phyloP scores from a whole-genome alignment of 2,113 vertebrate genomes.

The Anser brachyrhynchus region DNA sequence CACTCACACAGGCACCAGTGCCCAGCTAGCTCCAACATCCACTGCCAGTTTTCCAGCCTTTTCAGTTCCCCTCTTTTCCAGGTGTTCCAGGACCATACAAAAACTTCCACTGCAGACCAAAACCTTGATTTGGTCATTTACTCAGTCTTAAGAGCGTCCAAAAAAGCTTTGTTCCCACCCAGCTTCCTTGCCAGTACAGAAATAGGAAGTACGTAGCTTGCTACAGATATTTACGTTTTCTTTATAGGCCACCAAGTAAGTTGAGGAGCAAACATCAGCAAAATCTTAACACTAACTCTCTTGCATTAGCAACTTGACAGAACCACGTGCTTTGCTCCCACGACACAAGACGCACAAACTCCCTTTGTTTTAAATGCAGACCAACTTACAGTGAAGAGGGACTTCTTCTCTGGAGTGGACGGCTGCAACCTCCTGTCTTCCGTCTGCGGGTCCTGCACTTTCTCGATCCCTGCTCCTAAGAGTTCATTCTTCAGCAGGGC shows the following conservation, averaged over 20 bases:
- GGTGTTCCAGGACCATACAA: neutral
- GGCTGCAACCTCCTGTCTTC: constrained; percentile 94
- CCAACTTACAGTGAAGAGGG: constrained; percentile 90
- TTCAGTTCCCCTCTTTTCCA: neutral
- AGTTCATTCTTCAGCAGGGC: constrained; percentile 97
- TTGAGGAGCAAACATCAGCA: neutral
- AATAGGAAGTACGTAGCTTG: neutral
- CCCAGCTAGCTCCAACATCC: neutral
- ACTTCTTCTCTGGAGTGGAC: constrained; percentile 92
- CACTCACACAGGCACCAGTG: neutral
- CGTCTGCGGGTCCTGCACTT: constrained; percentile 96
- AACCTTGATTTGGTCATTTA: neutral
- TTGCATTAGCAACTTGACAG: neutral
- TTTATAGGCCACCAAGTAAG: neutral
- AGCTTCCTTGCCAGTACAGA: neutral
- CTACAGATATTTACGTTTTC: neutral
- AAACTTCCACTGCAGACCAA: neutral
- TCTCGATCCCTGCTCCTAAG: constrained; percentile 94
- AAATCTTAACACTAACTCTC: neutral
- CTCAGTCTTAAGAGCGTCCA: no score
- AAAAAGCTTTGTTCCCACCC: neutral
- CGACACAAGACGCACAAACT: accelerated
- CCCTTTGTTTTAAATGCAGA: neutral
- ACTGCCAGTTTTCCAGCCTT: neutral
- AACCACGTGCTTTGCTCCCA: neutral